Base-by-base conservation (phyloP, 1,140 invertebrate genomes). In the Asbolus verrucosus region DNA sequence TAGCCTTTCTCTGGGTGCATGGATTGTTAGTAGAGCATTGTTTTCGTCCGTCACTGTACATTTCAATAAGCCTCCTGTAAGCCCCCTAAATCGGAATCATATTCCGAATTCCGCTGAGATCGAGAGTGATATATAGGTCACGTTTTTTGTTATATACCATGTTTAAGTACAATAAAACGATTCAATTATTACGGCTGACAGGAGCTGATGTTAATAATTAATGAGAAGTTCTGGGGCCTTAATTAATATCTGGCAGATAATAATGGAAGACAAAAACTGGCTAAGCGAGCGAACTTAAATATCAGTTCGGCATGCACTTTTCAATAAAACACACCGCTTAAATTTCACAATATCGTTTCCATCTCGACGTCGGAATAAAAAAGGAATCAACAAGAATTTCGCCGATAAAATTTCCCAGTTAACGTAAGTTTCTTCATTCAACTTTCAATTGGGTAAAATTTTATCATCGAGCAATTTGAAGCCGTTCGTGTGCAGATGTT, bases 191-290 rank as follows among this genome's bases (percentile, higher is more conserved):
- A 46, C 16, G 41, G 41, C 41, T 19, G 41, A 46, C 41, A 46
- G 41, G 15, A 9, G 6, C 16, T 46, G 16, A 46, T 46, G 41
- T 46, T 46, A 46, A 46, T 46, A 46, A 46, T 46, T 46, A 46
- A 46, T 46, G 41, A 46, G 41, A 46, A 46, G 41, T 46, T 46
- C 15, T 19, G 41, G 19, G 41, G 16, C 41, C 16, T 46, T 46
- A 46, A 46, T 46, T 46, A 46, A 46, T 46, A 46, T 46, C 41
- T 16, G 41, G 41, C 41, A 18, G 41, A 46, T 46, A 46, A 46
- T 46, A 46, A 46, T 46, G 41, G 41, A 46, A 46, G 41, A 46
- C 41, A 46, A 46, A 46, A 46, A 46, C 41, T 46, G 16, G 41
- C 41, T n/a, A 16, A n/a, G 41, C 15, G 15, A 19, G 41, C 41